Percentiles rank a stretch among this genome's conserved stretches.
Conservation (phyloP, 2,113 vertebrate genomes). For the Mus musculus region GRCm39 chr8:119169001-119169500, state of each 20-base stretch:
- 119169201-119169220: constrained; percentile 60
- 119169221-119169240: constrained; percentile 68
- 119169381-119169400: not conserved
- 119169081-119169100: constrained; percentile 23
- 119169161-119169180: constrained; percentile 61
- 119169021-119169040: not conserved
- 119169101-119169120: constrained; percentile 69
- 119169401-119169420: too few relatives aligned
- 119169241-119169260: constrained; percentile 67
- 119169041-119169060: not conserved
- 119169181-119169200: constrained; percentile 56
- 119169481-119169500: not conserved
- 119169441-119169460: not conserved
- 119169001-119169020: not conserved
- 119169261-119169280: constrained; percentile 47
- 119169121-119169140: constrained; percentile 63
- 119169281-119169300: constrained; percentile 34
- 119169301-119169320: not conserved
- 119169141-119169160: constrained; percentile 61
- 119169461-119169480: not conserved
- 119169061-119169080: constrained; percentile 39
- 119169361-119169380: constrained; percentile 8
- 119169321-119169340: not conserved
- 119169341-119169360: not conserved
- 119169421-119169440: not conserved